phyloP scores from a whole-genome alignment of 2,113 vertebrate species.

The Mus pahari region DNA sequence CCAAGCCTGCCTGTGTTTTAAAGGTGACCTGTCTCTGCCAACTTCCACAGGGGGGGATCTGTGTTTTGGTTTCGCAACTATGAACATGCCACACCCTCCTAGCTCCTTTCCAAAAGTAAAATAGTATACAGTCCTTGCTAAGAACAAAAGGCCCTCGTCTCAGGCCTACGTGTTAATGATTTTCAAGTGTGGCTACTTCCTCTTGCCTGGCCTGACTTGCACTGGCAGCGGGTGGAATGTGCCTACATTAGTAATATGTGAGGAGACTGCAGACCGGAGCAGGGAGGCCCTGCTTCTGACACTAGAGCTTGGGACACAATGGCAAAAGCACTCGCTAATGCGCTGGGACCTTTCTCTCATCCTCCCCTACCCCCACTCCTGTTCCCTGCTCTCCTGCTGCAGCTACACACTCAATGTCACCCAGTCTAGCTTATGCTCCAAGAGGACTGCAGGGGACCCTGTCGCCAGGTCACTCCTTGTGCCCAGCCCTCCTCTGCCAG shows the following conservation, averaged over 20 bases:
- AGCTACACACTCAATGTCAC: neutral
- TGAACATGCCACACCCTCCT: slow-evolving; percentile 56
- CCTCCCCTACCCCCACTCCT: no score
- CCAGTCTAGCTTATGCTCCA: neutral
- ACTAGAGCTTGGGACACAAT: neutral
- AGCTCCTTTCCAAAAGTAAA: slow-evolving; percentile 79
- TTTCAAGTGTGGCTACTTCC: slow-evolving; percentile 76
- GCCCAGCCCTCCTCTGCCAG: neutral
- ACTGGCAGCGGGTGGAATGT: neutral
- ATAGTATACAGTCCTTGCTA: slow-evolving; percentile 58
- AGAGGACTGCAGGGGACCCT: neutral
- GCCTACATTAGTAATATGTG: neutral
- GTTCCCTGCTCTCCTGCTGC: rapidly evolving
- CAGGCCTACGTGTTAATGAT: slow-evolving; percentile 68
- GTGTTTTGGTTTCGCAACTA: slow-evolving; percentile 47
- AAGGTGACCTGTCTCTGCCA: neutral
- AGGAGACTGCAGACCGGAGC: neutral
- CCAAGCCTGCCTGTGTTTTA: neutral
- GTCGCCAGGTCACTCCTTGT: neutral
- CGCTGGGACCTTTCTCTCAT: neutral
- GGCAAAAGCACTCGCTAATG: neutral
- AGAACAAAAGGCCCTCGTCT: slow-evolving; percentile 75
- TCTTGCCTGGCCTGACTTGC: slow-evolving; percentile 51
- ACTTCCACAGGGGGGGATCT: slow-evolving; percentile 13
- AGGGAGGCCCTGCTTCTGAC: neutral